phyloP scores from a whole-genome alignment of 2,888 invertebrate species.

The Vannuccia rotundouncinata region DNA sequence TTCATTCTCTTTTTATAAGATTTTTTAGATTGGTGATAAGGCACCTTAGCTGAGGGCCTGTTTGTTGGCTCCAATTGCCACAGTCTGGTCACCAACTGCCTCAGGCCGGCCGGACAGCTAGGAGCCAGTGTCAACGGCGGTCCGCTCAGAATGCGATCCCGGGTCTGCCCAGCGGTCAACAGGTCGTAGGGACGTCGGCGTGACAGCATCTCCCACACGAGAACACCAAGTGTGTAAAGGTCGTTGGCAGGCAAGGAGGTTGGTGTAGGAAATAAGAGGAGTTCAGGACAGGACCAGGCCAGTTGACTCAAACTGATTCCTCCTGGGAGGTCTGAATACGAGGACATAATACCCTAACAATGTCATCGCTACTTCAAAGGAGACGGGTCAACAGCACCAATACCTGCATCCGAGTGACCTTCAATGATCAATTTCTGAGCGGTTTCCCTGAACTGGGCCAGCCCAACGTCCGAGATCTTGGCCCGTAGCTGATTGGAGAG shows the following conservation, averaged over 20 bases:
- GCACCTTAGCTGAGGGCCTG: neutral
- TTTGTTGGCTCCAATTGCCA: neutral
- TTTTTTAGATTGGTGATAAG: too few species aligned
- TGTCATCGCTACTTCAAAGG: neutral
- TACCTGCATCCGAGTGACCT: neutral
- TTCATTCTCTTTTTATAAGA: too few species aligned
- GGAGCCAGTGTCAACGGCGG: neutral
- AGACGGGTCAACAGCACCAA: too few species aligned
- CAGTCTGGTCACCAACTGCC: neutral
- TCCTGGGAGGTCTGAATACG: neutral
- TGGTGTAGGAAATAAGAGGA: neutral
- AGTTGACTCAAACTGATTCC: neutral
- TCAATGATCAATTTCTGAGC: neutral
- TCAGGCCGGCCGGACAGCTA: neutral
- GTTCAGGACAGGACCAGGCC: neutral
- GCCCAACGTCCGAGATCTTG: neutral
- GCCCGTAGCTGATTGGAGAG: neutral
- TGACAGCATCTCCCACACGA: constrained; percentile 1
- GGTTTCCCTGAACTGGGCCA: neutral
- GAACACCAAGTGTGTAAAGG: neutral
- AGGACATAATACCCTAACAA: neutral
- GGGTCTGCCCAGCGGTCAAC: neutral
- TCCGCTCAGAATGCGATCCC: neutral
- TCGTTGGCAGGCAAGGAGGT: neutral
- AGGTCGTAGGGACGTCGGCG: neutral